Base-by-base conservation (phyloP, 2,113 vertebrate genomes). In the Polypterus senegalus region DNA sequence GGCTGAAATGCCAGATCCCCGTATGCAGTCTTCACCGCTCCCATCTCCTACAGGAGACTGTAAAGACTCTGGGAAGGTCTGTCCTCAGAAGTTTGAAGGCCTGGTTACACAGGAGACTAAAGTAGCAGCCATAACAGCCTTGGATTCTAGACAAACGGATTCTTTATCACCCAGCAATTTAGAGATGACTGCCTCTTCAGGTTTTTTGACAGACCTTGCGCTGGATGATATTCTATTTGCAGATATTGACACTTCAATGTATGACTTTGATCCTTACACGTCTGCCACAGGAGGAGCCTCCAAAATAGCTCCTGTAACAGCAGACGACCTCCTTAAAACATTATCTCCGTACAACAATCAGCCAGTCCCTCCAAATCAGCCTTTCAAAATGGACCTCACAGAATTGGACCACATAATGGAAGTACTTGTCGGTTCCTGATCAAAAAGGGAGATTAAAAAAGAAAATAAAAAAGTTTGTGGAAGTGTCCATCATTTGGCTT, bases 371-470 rank as follows among this genome's bases (percentile, higher is more conserved):
- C 88, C 93, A 69, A 98, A 85, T 84, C 95, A 95, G 89, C 94
- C 95, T 91, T 98, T 97, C 74, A 98, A 97, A 86, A 97, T 98
- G 77, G 95, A 98, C 82, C 91, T 98, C 71, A 93, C 93, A 49
- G 95, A 98, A 89, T 87, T 97, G 75, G 94, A 97, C 86, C 95
- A 97, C 83, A 98, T 98, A 68, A 98, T 98, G 95, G 95, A 98
- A 83, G 95, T 98, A 79, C 81, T 98, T 46, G 95, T 98, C 46
- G 95, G 95, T 51, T 98, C 93, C 59, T 98, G 89, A 93, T 70
- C 27, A 1, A 67, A 7, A 67, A 54, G 56, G 63, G 9, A 48
- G 7, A 4, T 46, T 59, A 6, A 6, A 55, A 56, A 59, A 53
- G 9, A 61, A 9, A n/a, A 53, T 49, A 46, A 61, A 43, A 57